Evolutionary conservation across 2,113 vertebrate species (phyloP).

Genomic region (Etia nguti): DNA sequence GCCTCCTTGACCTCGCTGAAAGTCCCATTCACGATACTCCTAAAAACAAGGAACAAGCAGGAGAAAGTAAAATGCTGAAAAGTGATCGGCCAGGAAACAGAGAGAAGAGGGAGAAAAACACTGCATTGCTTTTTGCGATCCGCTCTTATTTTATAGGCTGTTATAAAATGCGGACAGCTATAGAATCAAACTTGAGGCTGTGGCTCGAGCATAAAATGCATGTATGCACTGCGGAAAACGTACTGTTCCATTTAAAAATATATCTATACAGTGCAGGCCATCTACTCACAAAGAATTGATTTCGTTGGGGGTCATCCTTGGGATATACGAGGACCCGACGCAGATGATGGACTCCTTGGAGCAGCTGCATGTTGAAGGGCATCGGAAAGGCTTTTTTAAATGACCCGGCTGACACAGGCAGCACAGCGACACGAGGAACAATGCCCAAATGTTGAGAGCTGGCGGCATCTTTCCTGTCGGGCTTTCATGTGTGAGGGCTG

Average conservation of each 20-base stretch:
- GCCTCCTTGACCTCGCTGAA: conserved; percentile 93
- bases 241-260: not conserved
- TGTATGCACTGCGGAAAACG: not conserved
- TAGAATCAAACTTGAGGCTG: not conserved
- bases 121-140: not conserved
- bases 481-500: conserved; percentile 61
- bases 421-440: conserved; percentile 47
- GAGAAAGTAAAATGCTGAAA: not conserved
- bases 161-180: not conserved
- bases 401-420: conserved; percentile 44
- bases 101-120: not conserved
- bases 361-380: conserved; percentile 88
- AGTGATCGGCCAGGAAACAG: not conserved
- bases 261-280: not conserved
- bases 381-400: conserved; percentile 74
- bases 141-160: not conserved
- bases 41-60: conserved; percentile 36
- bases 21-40: conserved; percentile 95
- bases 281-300: conserved; percentile 88
- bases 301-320: conserved; percentile 80
- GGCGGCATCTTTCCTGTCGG: conserved; percentile 73
- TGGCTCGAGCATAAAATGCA: not conserved
- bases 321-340: conserved; percentile 84
- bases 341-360: conserved; percentile 93
- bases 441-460: conserved; percentile 43